A percentile compares a stretch with the other conserved stretches of the same genome.
phyloP scores from a whole-genome alignment of 2,888 invertebrate genomes.

The Panzeria rudis region DNA sequence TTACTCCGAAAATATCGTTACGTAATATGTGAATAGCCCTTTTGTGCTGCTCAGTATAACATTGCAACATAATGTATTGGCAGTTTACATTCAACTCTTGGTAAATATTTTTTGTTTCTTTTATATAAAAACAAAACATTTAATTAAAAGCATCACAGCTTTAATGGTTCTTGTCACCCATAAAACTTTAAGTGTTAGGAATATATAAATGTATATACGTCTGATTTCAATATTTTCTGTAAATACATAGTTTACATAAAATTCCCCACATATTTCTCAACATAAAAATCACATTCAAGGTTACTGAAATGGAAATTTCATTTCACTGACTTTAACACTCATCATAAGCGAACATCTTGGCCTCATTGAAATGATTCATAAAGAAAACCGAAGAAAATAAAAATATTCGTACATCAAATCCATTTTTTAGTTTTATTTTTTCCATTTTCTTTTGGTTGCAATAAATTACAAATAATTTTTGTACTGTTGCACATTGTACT shows the following conservation, averaged over 20 bases:
- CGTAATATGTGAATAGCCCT: no score
- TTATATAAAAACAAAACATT: neutral
- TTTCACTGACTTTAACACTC: conserved; percentile 19
- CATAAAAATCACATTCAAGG: conserved; percentile 55
- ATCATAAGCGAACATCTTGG: conserved; percentile 23
- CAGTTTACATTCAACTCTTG: no score
- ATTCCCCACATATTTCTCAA: neutral
- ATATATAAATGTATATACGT: neutral
- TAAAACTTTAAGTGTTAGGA: neutral
- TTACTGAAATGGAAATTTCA: conserved; percentile 54
- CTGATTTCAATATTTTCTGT: neutral
- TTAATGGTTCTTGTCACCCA: neutral
- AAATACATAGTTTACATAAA: neutral
- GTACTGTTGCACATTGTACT: conserved; percentile 35
- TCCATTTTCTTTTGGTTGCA: conserved; percentile 10
- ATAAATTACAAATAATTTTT: conserved; percentile 38
- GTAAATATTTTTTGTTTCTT: neutral
- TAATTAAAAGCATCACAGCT: neutral
- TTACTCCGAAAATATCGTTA: no score
- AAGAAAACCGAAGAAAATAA: conserved; percentile 19
- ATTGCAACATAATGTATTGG: no score
- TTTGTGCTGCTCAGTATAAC: no score
- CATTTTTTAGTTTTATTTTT: neutral
- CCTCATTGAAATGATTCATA: conserved; percentile 62
- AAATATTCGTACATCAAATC: conserved; percentile 17